Evolutionary conservation across 2,888 invertebrate species (phyloP), one percentile per base, ranked within the genome.

Genomic region (Eurytoma adleriae): DNA sequence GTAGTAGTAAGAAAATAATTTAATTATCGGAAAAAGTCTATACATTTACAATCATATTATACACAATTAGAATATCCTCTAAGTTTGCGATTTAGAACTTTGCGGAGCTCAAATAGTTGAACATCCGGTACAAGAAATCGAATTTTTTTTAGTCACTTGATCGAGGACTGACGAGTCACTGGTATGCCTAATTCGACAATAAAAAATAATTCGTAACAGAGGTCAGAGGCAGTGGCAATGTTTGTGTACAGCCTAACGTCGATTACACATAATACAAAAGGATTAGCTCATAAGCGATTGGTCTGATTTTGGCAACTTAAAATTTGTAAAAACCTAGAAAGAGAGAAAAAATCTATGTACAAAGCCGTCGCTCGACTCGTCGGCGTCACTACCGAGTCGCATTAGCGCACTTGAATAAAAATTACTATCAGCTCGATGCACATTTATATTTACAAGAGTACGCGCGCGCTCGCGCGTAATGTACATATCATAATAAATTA

Each of bases 231-330:
- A 77, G 70, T 77, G 73, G 52, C 80, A 75, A 50, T 62, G 12
- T 56, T 18, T 20, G 73, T 59, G 56, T 61, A 64, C 57, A 73
- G 50, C 66, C 77, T 68, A 80, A 64, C n/a, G 57, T 76, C 50
- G 72, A 69, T 80, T 56, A 80, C 61, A 61, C 66, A 76, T 72
- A 18, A 73, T 80, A 80, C 73, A 77, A 54, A 50, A 64, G 18
- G 3, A 48, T 54, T 71, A 79, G 67, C 62, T 80, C 16, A 75
- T 18, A 75, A 78, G 81, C 78, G 68, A 78, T 78, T 64, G 74
- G 71, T 81, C 78, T 74, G 75, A 72, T 76, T 64, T 81, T 81
- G 81, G 81, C 81, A 81, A 78, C 75, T 81, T 81, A 78, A 40
- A 68, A 78, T 66, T 78, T n/a, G n/a, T 61, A 68, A 40, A 40